Base-by-base conservation (phyloP, 1,140 invertebrate species). In the Ceratitis capitata region DNA sequence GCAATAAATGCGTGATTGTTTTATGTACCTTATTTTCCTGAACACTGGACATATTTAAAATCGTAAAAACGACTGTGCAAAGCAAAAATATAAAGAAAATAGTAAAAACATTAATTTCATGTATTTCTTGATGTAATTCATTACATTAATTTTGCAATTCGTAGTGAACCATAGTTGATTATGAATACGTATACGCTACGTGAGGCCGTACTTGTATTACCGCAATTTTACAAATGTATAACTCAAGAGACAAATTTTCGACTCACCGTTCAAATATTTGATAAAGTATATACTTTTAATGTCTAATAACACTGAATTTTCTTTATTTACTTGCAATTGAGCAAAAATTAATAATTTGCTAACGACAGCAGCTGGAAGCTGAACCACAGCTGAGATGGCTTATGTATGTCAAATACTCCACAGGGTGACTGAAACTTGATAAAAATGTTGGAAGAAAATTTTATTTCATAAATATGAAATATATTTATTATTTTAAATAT, bases 21-120 rank as follows among this genome's bases (percentile, higher is more conserved):
- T 7, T 23, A 78, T 78, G 69, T 78, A 78, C 69, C 69, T 78
- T 42, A 78, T 78, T 45, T 23, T 78, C 69, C 69, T 78, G 69
- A 78, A 23, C 45, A 45, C 69, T n/a, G 39, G 69, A 78, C 69
- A 78, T 78, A 23, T 78, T 78, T 78, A 23, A 78, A 78, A n/a
- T 42, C 69, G 16, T 47, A 23, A 3, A 23, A 23, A 23, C 19
- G 69, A n/a, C 69, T 45, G n/a, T 45, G 69, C 69, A 45, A 19
- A 45, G 69, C 39, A 78, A 78, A 42, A 16, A 78, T 78, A 78
- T 78, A 45, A 45, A 45, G n/a, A 45, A 45, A n/a, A 78, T 45
- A 35, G 9, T 23, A 78, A 19, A 45, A 42, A 78, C 23, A n/a
- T 45, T 45, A 78, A 45, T n/a, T 45, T 45, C 7, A 23, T 2